Evolutionary conservation across 1,140 invertebrate genomes (phyloP), one percentile per base, ranked within the genome.

Genomic region (Oedothorax gibbosus): DNA sequence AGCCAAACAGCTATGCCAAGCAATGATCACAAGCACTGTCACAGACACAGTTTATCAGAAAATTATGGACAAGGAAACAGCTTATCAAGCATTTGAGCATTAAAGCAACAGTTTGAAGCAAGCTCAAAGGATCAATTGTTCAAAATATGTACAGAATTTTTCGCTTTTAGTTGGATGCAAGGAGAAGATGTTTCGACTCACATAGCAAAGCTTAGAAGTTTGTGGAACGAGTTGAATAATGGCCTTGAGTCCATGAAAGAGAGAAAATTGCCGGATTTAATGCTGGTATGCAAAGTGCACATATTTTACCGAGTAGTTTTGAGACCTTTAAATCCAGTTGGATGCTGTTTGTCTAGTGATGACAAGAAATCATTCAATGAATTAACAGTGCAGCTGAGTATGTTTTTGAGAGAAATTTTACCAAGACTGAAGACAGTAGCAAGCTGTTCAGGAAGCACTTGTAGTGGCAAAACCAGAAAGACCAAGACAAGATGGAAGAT

Each of bases 381-480:
- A 65, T 20, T 75, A 69, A 73, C 80, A 60, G 35, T 35, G 35
- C 35, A 35, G 35, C 35, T 35, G 35, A 35, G 2, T 35, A 35
- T 35, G 35, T 35, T n/a, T n/a, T 35, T 5, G 35, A 35, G 35
- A 35, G 35, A 5, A 35, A 35, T 35, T 35, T 35, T 35, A 35
- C 35, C 35, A 35, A 35, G 35, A 35, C 35, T 35, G 35, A 35
- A 35, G 35, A 35, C 35, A 35, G 5, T 35, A 35, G 35, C 35
- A 35, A 35, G 35, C 5, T 35, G 35, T 35, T 35, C 1, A 35
- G 35, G 5, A 35, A 15, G 12, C 80, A 82, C n/a, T 57, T 82
- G n/a, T 77, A 76, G 64, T 66, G 64, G 54, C 21, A 69, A 82
- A 60, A 69, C 68, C 57, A 60, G 56, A n/a, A 82, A 75, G 69